Base-by-base conservation (phyloP, 2,797 vertebrate species). In the Spinus olivaceus region DNA sequence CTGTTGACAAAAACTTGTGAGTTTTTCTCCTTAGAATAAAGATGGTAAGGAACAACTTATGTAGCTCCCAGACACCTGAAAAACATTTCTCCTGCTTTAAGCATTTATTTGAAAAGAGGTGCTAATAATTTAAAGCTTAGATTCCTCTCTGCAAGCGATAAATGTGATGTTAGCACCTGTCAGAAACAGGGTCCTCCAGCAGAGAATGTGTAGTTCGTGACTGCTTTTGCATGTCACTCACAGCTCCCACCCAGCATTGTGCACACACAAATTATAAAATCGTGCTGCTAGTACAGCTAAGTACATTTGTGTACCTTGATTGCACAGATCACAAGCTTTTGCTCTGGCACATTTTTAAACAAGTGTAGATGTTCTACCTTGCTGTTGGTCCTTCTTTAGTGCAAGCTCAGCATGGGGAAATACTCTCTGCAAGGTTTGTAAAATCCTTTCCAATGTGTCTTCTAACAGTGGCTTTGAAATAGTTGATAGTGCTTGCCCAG, bases 361-460 rank as follows among this genome's bases (percentile, higher is more conserved):
- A 71, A 90, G n/a, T 28, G 22, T 32, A 63, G 14, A 12, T 12
- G 6, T 42, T 44, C 30, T 93, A 99, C 99, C 98, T 85, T 94
- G 84, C 18, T 97, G 95, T 61, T 92, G 96, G 47, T 94, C 96
- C 80, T 96, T 98, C 91, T 97, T 98, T 16, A 98, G 94, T 27
- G 97, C 97, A 90, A 97, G 93, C 60, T 98, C 98, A 13, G 97
- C 98, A 47, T 99, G 99, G 14, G 99, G 99, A 97, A 99, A 99
- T 27, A 99, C 97, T 90, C 95, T 98, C 60, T 97, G 94, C 63
- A 99, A 95, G 4, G 96, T 97, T 42, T 97, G 89, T 92, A 99
- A 97, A 93, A 99, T 97, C 69, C 81, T 97, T 61, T 96, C 93
- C 51, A 99, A 97, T 2, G 97, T 96, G 14, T 97, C 96, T 56